Evolutionary conservation across 2,797 vertebrate genomes (phyloP).

Genomic region (Enoplosus armatus): DNA sequence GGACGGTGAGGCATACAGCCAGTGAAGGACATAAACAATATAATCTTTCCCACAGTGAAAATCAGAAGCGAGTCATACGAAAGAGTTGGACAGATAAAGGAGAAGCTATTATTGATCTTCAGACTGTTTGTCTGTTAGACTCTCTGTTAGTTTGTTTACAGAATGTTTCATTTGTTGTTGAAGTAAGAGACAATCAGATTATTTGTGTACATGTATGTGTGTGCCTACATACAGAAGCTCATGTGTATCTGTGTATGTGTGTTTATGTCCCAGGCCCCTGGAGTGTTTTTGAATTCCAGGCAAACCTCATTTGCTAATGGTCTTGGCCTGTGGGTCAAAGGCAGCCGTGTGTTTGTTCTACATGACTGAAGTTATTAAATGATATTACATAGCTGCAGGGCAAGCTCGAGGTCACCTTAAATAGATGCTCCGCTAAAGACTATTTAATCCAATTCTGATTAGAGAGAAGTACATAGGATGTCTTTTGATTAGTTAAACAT

Average conservation of each 20-base stretch:
- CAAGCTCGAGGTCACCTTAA: slow-evolving; percentile 1
- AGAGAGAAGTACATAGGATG: not conserved
- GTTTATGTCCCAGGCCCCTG: not conserved
- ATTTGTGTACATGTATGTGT: slow-evolving; percentile 20
- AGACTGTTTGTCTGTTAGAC: not conserved
- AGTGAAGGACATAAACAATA: not conserved
- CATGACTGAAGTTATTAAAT: slow-evolving; percentile 20
- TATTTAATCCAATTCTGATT: not conserved
- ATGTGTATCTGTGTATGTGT: not conserved
- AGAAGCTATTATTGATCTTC: slow-evolving; percentile 7
- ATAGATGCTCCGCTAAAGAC: slow-evolving; percentile 7
- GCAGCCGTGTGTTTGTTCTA: slow-evolving; percentile 18
- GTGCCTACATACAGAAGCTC: not conserved
- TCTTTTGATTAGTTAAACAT: not conserved
- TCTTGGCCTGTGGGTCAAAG: slow-evolving; percentile 25
- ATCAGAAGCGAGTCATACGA: not conserved
- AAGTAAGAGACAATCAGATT: slow-evolving; percentile 3
- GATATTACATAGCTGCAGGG: slow-evolving; percentile 1
- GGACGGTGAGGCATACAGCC: slow-evolving; percentile 88
- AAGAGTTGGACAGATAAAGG: not conserved
- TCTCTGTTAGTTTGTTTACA: slow-evolving; percentile 27
- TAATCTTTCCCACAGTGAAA: slow-evolving; percentile 1
- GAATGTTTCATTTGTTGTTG: slow-evolving; percentile 23
- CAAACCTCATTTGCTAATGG: slow-evolving; percentile 11
- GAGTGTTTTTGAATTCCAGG: slow-evolving; percentile 14